Percentiles rank a stretch among this genome's conserved stretches.
Conservation (phyloP, 2,113 vertebrate genomes). For the Myotis yumanensis region DNA sequence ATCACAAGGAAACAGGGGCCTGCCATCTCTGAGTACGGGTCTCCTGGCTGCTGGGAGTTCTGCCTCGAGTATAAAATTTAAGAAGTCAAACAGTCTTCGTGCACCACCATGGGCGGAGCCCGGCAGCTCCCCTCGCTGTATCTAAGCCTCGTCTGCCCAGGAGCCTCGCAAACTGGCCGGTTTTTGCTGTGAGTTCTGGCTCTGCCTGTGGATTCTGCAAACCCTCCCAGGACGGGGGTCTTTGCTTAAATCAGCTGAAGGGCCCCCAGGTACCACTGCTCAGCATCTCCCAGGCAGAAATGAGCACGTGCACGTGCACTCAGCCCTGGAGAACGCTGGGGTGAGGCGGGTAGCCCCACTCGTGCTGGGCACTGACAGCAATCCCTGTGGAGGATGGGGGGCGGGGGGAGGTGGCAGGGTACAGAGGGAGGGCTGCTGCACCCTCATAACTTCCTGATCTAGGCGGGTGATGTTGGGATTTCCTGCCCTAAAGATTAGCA, state of each 20-base stretch:
- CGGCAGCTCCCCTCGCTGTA: neutral
- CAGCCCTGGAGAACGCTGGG: neutral
- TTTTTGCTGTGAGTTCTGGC: neutral
- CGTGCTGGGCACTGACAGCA: neutral
- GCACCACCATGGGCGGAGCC: neutral
- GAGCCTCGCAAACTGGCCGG: neutral
- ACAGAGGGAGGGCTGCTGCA: neutral
- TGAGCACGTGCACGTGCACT: neutral
- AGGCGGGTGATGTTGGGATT: conserved; percentile 26
- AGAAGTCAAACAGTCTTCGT: neutral
- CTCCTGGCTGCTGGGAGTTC: neutral
- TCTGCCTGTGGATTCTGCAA: neutral
- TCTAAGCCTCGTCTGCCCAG: neutral
- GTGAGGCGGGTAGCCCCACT: neutral
- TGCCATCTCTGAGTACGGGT: neutral
- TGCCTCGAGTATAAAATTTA: neutral
- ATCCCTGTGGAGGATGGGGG: too few relatives aligned
- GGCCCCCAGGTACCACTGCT: neutral
- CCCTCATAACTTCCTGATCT: conserved; percentile 18
- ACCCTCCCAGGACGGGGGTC: neutral
- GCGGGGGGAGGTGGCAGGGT: too few relatives aligned
- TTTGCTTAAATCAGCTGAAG: neutral
- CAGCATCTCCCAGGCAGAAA: neutral
- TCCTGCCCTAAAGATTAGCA: conserved; percentile 55
- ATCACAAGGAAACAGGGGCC: neutral